Percentiles rank a stretch among this genome's conserved stretches.
These are phyloP conservation scores for Meloidogyne floridensis DNA, from an alignment of 1,140 invertebrate genomes.

Conservation along the genomic window DNA sequence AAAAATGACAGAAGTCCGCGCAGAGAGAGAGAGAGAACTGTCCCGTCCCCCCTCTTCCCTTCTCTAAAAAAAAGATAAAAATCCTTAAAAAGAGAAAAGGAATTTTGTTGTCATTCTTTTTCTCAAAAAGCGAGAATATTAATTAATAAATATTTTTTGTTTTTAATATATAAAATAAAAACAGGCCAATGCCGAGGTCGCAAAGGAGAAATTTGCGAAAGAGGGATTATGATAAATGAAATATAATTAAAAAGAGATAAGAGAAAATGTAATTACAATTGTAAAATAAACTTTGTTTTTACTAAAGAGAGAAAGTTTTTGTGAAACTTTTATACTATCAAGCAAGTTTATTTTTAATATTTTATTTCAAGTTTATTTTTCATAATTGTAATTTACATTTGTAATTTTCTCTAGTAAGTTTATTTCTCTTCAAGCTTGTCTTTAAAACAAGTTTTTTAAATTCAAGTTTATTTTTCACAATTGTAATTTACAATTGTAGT, in stretches of 20 bases:
- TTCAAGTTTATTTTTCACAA: too few relatives aligned
- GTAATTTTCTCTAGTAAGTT: too few relatives aligned
- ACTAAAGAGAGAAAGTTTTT: too few relatives aligned
- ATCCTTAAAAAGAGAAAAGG: neutral
- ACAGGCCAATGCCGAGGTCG: conserved; percentile 5
- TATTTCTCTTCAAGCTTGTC: too few relatives aligned
- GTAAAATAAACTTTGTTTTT: too few relatives aligned
- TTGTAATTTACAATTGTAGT: too few relatives aligned
- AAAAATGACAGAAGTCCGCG: neutral
- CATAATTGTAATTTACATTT: too few relatives aligned
- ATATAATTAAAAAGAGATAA: neutral
- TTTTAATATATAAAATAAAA: neutral
- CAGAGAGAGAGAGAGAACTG: neutral
- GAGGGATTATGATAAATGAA: neutral
- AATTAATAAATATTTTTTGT: neutral
- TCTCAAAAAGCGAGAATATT: neutral
- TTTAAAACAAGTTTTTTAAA: too few relatives aligned
- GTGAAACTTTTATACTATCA: too few relatives aligned
- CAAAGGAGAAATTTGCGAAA: neutral
- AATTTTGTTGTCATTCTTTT: neutral
- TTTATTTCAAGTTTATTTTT: too few relatives aligned
- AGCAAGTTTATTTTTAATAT: too few relatives aligned
- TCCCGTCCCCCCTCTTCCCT: neutral
- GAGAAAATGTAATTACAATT: neutral
- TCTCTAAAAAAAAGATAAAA: too few relatives aligned